Conservation (phyloP, 2,113 vertebrate genomes). For the Daboia siamensis region DNA sequence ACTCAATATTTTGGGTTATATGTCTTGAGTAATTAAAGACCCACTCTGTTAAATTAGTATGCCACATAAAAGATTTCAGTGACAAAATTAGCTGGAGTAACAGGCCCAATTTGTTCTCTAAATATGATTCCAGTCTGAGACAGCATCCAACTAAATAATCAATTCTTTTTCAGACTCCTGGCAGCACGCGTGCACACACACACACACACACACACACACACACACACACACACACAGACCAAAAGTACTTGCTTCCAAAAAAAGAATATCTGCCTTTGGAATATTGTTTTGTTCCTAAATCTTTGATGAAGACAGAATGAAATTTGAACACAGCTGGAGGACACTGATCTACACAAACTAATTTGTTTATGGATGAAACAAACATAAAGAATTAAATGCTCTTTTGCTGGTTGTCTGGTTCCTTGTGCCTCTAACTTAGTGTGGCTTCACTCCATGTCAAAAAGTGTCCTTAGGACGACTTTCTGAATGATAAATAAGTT, state of each 20-base stretch:
- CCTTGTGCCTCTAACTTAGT: slow-evolving; percentile 43
- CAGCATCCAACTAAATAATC: slow-evolving; percentile 36
- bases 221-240: too few relatives aligned
- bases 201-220: too few relatives aligned
- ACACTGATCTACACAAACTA: slow-evolving; percentile 70
- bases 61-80: slow-evolving; percentile 33
- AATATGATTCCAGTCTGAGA: neutral
- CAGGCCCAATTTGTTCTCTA: slow-evolving; percentile 18
- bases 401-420: slow-evolving; percentile 63
- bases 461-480: slow-evolving; percentile 38
- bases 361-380: slow-evolving; percentile 72
- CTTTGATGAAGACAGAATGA: slow-evolving; percentile 55
- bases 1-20: slow-evolving; percentile 40
- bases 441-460: slow-evolving; percentile 46
- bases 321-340: slow-evolving; percentile 71
- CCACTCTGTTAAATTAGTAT: slow-evolving; percentile 32
- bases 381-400: slow-evolving; percentile 71
- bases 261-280: slow-evolving; percentile 53
- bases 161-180: neutral
- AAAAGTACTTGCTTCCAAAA: slow-evolving; percentile 32
- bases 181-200: too few relatives aligned
- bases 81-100: slow-evolving; percentile 12
- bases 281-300: slow-evolving; percentile 54
- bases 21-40: slow-evolving; percentile 48
- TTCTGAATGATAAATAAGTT: slow-evolving; percentile 67